Conservation (phyloP, 2,888 invertebrate genomes). For the Athalia circularis region DNA sequence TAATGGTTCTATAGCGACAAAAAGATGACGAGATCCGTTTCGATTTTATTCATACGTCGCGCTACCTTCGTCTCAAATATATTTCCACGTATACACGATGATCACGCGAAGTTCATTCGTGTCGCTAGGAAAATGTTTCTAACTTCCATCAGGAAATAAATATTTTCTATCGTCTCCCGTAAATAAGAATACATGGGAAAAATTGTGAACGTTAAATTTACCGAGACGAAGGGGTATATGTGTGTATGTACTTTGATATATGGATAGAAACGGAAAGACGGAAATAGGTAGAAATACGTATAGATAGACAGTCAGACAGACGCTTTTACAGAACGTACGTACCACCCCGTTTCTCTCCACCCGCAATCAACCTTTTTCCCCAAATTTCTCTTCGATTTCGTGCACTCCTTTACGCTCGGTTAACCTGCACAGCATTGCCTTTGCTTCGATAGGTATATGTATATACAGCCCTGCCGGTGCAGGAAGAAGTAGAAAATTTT, state of each 20-base stretch:
- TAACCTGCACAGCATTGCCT: neutral
- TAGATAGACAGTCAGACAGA: conserved; percentile 6
- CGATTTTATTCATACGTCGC: neutral
- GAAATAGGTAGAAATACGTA: neutral
- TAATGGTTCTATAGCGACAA: conserved; percentile 1
- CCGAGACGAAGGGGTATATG: no score
- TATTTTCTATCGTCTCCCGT: no score
- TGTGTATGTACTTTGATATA: neutral
- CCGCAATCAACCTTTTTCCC: conserved; percentile 13
- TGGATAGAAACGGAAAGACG: neutral
- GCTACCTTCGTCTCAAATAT: neutral
- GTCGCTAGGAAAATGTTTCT: no score
- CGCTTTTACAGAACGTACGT: conserved; percentile 4
- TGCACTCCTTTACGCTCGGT: conserved; percentile 28
- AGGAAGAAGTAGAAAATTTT: neutral
- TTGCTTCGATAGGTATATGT: no score
- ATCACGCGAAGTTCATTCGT: neutral
- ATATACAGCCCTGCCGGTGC: no score
- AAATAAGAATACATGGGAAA: no score
- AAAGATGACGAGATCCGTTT: conserved; percentile 34
- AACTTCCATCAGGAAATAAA: no score
- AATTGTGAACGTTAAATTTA: no score
- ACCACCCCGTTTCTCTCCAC: neutral
- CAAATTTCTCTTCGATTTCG: conserved; percentile 30
- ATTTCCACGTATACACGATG: neutral